Evolutionary conservation across 2,797 vertebrate genomes (phyloP).

Genomic region (Epinephelus awoara): DNA sequence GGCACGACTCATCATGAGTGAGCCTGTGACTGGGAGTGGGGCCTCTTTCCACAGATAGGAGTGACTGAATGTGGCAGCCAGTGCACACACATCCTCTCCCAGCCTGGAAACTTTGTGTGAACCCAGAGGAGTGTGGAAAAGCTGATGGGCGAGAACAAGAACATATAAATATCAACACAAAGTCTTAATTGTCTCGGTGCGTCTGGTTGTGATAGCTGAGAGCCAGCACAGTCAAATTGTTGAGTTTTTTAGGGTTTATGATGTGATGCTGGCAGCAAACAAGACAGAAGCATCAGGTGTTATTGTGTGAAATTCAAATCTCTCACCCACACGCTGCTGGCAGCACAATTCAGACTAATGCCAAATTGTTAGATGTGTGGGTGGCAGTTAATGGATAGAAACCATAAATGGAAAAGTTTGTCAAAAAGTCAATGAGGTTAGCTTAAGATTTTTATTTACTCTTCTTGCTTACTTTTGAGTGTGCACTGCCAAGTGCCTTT

Average conservation of each 20-base stretch:
- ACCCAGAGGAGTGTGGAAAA: constrained; percentile 58
- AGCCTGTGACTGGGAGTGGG: constrained; percentile 40
- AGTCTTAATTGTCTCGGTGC: constrained; percentile 29
- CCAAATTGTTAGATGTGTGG: constrained; percentile 59
- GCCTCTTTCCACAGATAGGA: constrained; percentile 57
- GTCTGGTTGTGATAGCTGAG: constrained; percentile 19
- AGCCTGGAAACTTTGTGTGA: constrained; percentile 64
- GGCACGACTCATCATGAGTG: constrained; percentile 36
- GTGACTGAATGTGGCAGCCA: constrained; percentile 65
- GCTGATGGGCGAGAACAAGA: constrained; percentile 48
- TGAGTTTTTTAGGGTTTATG: constrained; percentile 35
- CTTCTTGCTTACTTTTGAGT: constrained; percentile 22
- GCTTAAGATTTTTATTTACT: constrained; percentile 21
- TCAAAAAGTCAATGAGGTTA: constrained; percentile 37
- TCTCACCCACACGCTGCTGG: constrained; percentile 59
- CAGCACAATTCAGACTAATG: constrained; percentile 40
- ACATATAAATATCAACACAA: constrained; percentile 49
- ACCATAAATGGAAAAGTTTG: constrained; percentile 61
- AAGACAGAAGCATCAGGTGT: constrained; percentile 72
- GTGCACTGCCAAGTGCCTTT: constrained; percentile 2
- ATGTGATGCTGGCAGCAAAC: constrained; percentile 44
- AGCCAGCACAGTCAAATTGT: constrained; percentile 21
- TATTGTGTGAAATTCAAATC: constrained; percentile 66
- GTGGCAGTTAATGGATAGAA: constrained; percentile 54
- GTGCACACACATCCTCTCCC: constrained; percentile 49